Percentiles rank a stretch among this genome's conserved stretches.
Conservation (phyloP, 2,888 invertebrate species). For the Opisthograptis luteolata region DNA sequence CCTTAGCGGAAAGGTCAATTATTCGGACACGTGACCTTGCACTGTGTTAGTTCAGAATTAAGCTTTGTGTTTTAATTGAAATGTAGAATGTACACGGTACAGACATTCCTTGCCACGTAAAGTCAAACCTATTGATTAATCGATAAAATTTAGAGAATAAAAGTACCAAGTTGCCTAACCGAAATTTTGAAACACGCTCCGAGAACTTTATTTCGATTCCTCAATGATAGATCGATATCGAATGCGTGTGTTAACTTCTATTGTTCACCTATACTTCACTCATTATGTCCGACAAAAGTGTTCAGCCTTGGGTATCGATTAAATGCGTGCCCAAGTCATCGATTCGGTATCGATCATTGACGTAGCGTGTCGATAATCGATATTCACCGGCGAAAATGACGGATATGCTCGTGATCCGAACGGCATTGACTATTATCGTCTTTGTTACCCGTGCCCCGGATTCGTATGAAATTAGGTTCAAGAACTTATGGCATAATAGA, state of each 20-base stretch:
- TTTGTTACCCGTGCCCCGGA: slow-evolving; percentile 69
- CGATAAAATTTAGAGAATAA: slow-evolving; percentile 23
- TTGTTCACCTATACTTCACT: slow-evolving; percentile 43
- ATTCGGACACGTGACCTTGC: slow-evolving; percentile 41
- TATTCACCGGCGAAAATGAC: slow-evolving; percentile 57
- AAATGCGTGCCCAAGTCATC: slow-evolving; percentile 53
- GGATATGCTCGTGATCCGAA: slow-evolving; percentile 69
- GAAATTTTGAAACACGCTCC: slow-evolving; percentile 32
- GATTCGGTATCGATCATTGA: slow-evolving; percentile 61
- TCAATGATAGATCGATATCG: slow-evolving; percentile 34
- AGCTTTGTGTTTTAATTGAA: slow-evolving; percentile 17
- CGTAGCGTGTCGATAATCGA: slow-evolving; percentile 62
- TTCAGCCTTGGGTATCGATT: slow-evolving; percentile 53
- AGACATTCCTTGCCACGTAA: slow-evolving; percentile 13
- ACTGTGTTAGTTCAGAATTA: slow-evolving; percentile 28
- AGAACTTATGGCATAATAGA: slow-evolving; percentile 50
- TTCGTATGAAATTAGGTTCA: slow-evolving; percentile 70
- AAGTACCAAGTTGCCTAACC: slow-evolving; percentile 20
- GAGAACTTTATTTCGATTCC: slow-evolving; percentile 40
- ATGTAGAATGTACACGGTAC: no score
- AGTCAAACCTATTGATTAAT: slow-evolving; percentile 29
- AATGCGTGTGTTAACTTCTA: slow-evolving; percentile 36
- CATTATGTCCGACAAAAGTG: slow-evolving; percentile 51
- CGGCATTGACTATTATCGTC: slow-evolving; percentile 73
- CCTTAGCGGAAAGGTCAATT: slow-evolving; percentile 63